Evolutionary conservation across 2,797 vertebrate genomes (phyloP).

Genomic region (Urophycis tenuis): DNA sequence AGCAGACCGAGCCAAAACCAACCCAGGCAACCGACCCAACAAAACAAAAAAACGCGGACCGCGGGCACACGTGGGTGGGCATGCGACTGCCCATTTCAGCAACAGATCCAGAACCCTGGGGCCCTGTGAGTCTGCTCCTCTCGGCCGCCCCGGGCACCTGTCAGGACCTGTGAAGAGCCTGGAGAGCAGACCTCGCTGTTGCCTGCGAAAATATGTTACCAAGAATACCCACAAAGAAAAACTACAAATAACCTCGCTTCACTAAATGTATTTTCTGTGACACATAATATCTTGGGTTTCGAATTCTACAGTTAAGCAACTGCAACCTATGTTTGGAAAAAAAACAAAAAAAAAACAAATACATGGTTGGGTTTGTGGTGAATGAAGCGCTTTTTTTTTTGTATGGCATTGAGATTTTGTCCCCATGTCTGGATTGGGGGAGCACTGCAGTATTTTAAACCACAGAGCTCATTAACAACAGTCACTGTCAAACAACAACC

Average conservation of each 20-base stretch:
- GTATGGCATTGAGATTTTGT: background rate
- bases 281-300: background rate
- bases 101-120: background rate
- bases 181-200: background rate
- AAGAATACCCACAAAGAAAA: too few species aligned
- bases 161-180: background rate
- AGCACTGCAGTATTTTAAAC: background rate
- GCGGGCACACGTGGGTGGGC: background rate
- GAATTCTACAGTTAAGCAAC: background rate
- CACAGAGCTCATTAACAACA: background rate
- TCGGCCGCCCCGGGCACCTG: too few species aligned
- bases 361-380: too few species aligned
- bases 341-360: background rate
- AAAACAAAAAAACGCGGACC: background rate
- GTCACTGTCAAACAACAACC: background rate
- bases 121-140: background rate
- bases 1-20: background rate
- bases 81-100: background rate
- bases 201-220: too few species aligned
- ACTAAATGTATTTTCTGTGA: too few species aligned
- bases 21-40: too few species aligned
- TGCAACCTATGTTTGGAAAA: background rate
- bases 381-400: too few species aligned
- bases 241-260: too few species aligned
- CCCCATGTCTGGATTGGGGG: background rate